These are phyloP conservation scores for Sepiola atlantica DNA, from an alignment of 2,888 invertebrate genomes.

Conservation along the genomic window DNA sequence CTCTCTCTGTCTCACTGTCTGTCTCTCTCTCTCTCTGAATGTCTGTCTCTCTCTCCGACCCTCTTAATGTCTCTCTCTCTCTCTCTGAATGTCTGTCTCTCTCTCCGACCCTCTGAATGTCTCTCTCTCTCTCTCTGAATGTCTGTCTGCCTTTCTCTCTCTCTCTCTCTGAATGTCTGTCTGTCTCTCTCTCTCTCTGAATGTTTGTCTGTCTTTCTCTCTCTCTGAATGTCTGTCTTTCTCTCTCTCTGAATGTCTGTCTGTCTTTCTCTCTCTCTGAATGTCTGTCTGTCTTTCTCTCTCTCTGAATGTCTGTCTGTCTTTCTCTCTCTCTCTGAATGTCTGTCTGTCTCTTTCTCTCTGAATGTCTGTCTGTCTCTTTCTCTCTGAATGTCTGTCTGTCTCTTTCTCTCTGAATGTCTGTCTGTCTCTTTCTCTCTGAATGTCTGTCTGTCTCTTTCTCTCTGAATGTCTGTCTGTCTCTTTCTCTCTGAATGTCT, in stretches of 20 bases:
- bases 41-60: not conserved
- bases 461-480: too few species aligned
- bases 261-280: not conserved
- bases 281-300: not conserved
- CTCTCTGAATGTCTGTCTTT: not conserved
- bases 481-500: not conserved
- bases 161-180: not conserved
- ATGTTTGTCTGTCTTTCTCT: not conserved
- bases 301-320: not conserved
- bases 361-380: not conserved
- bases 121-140: not conserved
- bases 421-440: not conserved
- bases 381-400: too few species aligned
- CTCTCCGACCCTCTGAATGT: not conserved
- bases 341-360: not conserved
- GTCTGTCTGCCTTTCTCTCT: not conserved
- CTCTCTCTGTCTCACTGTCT: not conserved
- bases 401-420: not conserved
- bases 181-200: not conserved
- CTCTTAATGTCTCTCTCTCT: not conserved
- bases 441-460: not conserved
- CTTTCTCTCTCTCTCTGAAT: not conserved
- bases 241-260: not conserved
- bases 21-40: too few species aligned
- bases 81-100: too few species aligned